Percentiles rank a stretch among this genome's conserved stretches.
These are phyloP conservation scores for Novumbra hubbsi DNA, from an alignment of 2,797 vertebrate species.

Conservation along the genomic window DNA sequence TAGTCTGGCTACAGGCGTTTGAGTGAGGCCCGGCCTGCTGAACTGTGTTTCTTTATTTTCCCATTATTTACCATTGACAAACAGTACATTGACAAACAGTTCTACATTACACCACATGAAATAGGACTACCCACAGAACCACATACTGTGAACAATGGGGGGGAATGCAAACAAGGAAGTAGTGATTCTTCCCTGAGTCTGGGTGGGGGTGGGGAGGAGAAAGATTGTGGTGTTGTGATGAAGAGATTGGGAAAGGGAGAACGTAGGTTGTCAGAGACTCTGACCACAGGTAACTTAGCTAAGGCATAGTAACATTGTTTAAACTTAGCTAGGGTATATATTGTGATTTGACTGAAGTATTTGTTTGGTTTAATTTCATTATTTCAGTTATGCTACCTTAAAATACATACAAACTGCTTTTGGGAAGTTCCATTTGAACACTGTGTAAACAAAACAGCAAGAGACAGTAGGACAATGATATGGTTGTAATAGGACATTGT, in stretches of 20 bases:
- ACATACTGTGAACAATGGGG: too few species aligned
- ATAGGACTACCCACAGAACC: too few species aligned
- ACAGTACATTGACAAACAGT: too few species aligned
- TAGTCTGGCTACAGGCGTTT: constrained; percentile 37
- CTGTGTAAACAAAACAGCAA: too few species aligned
- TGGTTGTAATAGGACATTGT: too few species aligned
- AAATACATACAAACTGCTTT: constrained; percentile 7
- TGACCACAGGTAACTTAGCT: neutral
- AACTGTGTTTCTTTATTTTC: too few species aligned
- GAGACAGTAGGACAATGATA: too few species aligned
- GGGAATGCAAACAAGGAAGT: too few species aligned
- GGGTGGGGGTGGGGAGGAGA: neutral
- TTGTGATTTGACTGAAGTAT: neutral
- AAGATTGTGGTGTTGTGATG: neutral
- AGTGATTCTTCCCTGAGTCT: constrained; percentile 24
- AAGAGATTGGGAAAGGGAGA: neutral
- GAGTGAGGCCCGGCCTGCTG: neutral
- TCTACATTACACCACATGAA: too few species aligned
- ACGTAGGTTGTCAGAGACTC: neutral
- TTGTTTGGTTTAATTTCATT: neutral
- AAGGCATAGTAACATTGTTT: constrained; percentile 14
- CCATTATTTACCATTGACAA: too few species aligned
- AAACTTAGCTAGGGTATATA: constrained; percentile 8
- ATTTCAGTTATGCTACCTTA: too few species aligned
- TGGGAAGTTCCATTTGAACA: too few species aligned